Percentiles rank a stretch among this genome's conserved stretches.
phyloP scores from a whole-genome alignment of 2,888 invertebrate genomes.

The Drosophila fulvimacula region DNA sequence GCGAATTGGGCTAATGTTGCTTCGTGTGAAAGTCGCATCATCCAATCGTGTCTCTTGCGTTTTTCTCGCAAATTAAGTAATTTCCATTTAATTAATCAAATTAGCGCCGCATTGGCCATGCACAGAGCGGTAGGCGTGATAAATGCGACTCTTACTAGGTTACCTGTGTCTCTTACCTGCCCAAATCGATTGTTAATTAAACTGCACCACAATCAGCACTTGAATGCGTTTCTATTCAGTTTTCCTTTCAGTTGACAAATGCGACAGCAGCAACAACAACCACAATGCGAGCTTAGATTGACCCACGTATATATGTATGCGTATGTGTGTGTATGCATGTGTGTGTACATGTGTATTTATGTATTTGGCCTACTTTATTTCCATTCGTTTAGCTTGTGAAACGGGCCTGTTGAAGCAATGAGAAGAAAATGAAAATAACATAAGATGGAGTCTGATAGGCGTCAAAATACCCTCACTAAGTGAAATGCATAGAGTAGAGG shows the following conservation, averaged over 20 bases:
- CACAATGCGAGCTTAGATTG: constrained; percentile 42
- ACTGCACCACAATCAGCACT: constrained; percentile 40
- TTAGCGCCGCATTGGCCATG: constrained; percentile 63
- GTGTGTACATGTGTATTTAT: constrained; percentile 37
- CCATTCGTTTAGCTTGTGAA: constrained; percentile 69
- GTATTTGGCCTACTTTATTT: constrained; percentile 72
- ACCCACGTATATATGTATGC: constrained; percentile 43
- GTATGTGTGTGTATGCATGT: constrained; percentile 31
- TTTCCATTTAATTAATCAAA: constrained; percentile 69
- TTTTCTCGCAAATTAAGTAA: constrained; percentile 64
- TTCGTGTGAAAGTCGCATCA: constrained; percentile 65
- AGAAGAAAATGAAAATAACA: constrained; percentile 31
- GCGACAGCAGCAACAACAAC: constrained; percentile 56
- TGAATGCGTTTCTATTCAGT: constrained; percentile 69
- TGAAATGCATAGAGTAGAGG: neutral
- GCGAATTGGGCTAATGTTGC: constrained; percentile 75
- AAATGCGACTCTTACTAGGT: neutral
- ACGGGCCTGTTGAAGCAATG: constrained; percentile 35
- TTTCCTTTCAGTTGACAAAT: constrained; percentile 80
- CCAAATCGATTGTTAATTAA: constrained; percentile 45
- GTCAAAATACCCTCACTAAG: constrained; percentile 24
- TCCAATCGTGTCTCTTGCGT: constrained; percentile 21
- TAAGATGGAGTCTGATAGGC: neutral
- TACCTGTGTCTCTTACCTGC: constrained; percentile 24
- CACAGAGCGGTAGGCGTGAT: constrained; percentile 26